phyloP scores from a whole-genome alignment of 2,797 vertebrate species.

The Nyctibius grandis region DNA sequence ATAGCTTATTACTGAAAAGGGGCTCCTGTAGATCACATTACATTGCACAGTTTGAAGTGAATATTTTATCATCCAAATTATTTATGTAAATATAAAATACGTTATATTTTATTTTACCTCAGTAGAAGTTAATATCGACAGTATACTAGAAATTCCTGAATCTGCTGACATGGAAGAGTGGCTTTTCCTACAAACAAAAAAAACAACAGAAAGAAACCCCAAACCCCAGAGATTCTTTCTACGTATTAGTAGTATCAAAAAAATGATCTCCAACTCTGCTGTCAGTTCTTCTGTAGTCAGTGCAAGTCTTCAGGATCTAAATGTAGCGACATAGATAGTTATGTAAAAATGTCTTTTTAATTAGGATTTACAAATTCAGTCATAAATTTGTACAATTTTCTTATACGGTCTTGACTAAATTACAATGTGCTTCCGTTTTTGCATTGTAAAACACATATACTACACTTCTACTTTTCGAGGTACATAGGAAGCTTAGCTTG shows the following conservation, averaged over 20 bases:
- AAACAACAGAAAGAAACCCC: not conserved
- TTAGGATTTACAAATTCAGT: not conserved
- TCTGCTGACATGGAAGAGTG: rapidly evolving
- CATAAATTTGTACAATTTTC: not conserved
- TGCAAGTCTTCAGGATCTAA: not conserved
- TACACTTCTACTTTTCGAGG: not conserved
- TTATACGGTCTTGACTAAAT: not conserved
- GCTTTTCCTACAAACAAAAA: not conserved
- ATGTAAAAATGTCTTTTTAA: not conserved
- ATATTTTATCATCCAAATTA: not conserved
- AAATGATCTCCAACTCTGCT: not conserved
- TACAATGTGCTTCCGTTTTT: not conserved
- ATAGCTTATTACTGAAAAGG: not conserved
- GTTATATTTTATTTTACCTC: not conserved
- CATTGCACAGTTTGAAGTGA: not conserved
- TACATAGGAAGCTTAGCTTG: not conserved
- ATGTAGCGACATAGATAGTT: not conserved
- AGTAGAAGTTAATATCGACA: not conserved
- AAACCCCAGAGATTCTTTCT: not conserved
- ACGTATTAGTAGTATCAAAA: not conserved
- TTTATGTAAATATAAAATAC: not conserved
- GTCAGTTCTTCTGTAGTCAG: not conserved
- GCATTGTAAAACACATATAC: not conserved
- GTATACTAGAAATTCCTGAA: not conserved
- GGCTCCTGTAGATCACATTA: not conserved